These are phyloP conservation scores for Drosophila neutralis DNA, from an alignment of 2,888 invertebrate genomes.

Conservation along the genomic window DNA sequence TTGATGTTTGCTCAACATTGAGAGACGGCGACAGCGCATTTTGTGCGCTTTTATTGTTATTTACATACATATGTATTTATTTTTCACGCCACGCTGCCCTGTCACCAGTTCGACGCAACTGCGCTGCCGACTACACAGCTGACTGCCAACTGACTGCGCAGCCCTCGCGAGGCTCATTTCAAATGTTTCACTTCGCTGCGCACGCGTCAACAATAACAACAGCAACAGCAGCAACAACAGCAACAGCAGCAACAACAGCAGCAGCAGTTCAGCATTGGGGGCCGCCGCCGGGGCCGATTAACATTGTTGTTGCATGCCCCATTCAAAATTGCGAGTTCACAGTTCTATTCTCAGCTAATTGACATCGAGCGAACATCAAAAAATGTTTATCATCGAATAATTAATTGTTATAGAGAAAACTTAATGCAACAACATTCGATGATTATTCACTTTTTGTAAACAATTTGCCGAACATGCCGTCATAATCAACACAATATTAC, in stretches of 20 bases:
- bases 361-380: slow-evolving; percentile 37
- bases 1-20: slow-evolving; percentile 68
- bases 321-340: slow-evolving; percentile 43
- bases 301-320: slow-evolving; percentile 50
- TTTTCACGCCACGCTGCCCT: slow-evolving; percentile 72
- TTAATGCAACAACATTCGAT: not conserved
- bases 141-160: slow-evolving; percentile 28
- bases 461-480: not conserved
- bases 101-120: slow-evolving; percentile 52
- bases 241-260: not conserved
- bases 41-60: slow-evolving; percentile 61
- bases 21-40: slow-evolving; percentile 28
- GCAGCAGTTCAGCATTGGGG: slow-evolving; percentile 23
- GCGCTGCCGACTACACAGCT: slow-evolving; percentile 23
- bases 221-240: not conserved
- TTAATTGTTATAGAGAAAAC: not conserved
- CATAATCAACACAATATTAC: not conserved
- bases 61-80: slow-evolving; percentile 50
- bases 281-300: slow-evolving; percentile 48
- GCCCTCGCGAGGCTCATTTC: slow-evolving; percentile 33
- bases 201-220: slow-evolving; percentile 67
- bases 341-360: slow-evolving; percentile 69
- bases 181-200: slow-evolving; percentile 80
- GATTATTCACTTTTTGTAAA: not conserved
- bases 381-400: slow-evolving; percentile 26